Conservation (phyloP, 2,888 invertebrate species). For the Ichneumoninae sp. region DNA sequence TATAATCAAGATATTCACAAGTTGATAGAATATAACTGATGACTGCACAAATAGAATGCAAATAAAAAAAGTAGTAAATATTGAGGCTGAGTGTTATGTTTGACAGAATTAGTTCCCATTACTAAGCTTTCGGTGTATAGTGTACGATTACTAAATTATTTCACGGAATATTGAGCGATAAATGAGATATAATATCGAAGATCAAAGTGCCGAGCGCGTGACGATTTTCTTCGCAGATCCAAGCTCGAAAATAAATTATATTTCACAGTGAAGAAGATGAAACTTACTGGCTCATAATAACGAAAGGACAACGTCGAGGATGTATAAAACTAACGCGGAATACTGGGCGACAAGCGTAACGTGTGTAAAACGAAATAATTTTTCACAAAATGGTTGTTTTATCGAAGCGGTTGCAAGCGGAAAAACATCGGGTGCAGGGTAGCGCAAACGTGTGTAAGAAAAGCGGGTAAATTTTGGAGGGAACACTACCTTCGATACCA, state of each 20-base stretch:
- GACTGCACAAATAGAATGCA: not conserved
- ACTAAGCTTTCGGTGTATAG: not conserved
- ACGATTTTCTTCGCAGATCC: not conserved
- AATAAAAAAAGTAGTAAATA: not conserved
- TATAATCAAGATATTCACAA: not conserved
- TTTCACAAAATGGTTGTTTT: slow-evolving; percentile 54
- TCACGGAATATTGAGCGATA: not conserved
- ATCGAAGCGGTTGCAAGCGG: slow-evolving; percentile 2
- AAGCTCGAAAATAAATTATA: not conserved
- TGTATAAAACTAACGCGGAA: slow-evolving; percentile 3
- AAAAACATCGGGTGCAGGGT: slow-evolving; percentile 23
- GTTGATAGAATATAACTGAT: not conserved
- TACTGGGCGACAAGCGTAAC: slow-evolving; percentile 11
- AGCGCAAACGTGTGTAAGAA: slow-evolving; percentile 10
- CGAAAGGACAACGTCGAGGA: not conserved
- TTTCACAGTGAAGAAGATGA: not conserved
- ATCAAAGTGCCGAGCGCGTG: not conserved
- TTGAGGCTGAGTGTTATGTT: not conserved
- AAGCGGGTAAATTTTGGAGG: slow-evolving; percentile 53
- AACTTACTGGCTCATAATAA: not conserved
- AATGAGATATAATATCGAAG: not conserved
- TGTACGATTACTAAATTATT: not conserved
- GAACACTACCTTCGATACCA: slow-evolving; percentile 69
- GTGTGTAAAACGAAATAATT: slow-evolving; percentile 37
- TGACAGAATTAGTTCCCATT: not conserved